Evolutionary conservation across 1,140 invertebrate genomes (phyloP).

Genomic region (Drosophila teissieri): DNA sequence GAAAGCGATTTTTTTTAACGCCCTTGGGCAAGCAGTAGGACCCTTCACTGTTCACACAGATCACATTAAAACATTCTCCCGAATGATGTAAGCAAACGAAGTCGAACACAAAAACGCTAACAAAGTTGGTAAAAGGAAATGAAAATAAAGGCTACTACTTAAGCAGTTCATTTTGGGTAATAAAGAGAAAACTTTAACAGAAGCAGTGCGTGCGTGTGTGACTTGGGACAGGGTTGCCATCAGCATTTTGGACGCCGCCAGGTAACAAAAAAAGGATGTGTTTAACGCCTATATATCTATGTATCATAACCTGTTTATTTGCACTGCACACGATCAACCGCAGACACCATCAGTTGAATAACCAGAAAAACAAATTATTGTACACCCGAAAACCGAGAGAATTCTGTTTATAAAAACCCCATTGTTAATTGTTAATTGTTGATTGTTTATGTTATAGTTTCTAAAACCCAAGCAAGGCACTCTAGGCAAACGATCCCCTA

Average conservation of each 20-base stretch:
- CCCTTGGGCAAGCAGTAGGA: slow-evolving; percentile 21
- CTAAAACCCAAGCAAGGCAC: slow-evolving; percentile 30
- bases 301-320: slow-evolving; percentile 9
- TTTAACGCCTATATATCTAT: slow-evolving; percentile 10
- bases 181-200: slow-evolving; percentile 72
- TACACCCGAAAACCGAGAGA: background rate
- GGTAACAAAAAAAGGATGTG: slow-evolving; percentile 28
- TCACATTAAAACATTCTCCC: slow-evolving; percentile 40
- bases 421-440: slow-evolving; percentile 35
- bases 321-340: slow-evolving; percentile 28
- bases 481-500: slow-evolving; percentile 19
- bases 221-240: slow-evolving; percentile 33
- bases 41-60: slow-evolving; percentile 15
- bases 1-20: slow-evolving; percentile 33
- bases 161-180: slow-evolving; percentile 75
- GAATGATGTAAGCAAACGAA: slow-evolving; percentile 68
- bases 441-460: slow-evolving; percentile 41
- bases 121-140: slow-evolving; percentile 7
- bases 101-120: slow-evolving; percentile 20
- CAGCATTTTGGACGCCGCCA: slow-evolving; percentile 26
- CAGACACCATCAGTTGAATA: slow-evolving; percentile 26
- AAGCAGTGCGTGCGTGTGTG: slow-evolving; percentile 42
- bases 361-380: background rate
- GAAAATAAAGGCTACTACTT: slow-evolving; percentile 46
- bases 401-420: slow-evolving; percentile 20